A percentile compares a stretch with the other conserved stretches of the same genome.
phyloP scores from a whole-genome alignment of 1,140 invertebrate genomes.

The Trachelipus rathkii region DNA sequence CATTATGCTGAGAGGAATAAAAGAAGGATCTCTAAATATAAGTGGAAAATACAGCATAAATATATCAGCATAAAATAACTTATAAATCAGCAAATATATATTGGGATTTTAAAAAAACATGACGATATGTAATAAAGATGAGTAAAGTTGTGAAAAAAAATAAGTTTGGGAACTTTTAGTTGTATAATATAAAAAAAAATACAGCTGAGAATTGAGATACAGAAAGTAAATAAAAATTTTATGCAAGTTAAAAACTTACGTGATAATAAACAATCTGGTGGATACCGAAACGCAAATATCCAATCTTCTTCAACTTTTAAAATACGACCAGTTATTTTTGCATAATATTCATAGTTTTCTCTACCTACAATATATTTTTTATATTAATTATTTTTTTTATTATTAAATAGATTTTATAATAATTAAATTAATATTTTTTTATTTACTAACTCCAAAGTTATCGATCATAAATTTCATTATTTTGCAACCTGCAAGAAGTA shows the following conservation, averaged over 20 bases:
- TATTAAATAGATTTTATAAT: too few relatives aligned
- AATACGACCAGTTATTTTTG: conserved; percentile 85
- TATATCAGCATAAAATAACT: too few relatives aligned
- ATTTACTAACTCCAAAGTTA: conserved; percentile 91
- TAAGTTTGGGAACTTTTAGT: neutral
- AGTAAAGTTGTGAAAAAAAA: too few relatives aligned
- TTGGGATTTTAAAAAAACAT: too few relatives aligned
- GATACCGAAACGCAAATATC: conserved; percentile 89
- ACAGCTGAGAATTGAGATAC: neutral
- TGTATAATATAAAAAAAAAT: neutral
- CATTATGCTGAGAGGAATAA: too few relatives aligned
- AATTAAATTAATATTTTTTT: too few relatives aligned
- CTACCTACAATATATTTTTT: too few relatives aligned
- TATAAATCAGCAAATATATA: too few relatives aligned
- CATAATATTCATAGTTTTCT: conserved; percentile 96
- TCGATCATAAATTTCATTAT: conserved; percentile 95
- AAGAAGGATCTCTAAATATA: too few relatives aligned
- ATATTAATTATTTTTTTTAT: too few relatives aligned
- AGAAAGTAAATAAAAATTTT: neutral
- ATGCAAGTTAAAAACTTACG: conserved; percentile 58
- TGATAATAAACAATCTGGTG: conserved; percentile 70
- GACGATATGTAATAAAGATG: too few relatives aligned
- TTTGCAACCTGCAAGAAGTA: conserved; percentile 68
- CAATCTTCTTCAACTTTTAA: conserved; percentile 88
- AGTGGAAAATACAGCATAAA: too few relatives aligned